Evolutionary conservation across 2,113 vertebrate species (phyloP), one percentile per base, ranked within the genome.

Genomic region (Syrrhaptes paradoxus): DNA sequence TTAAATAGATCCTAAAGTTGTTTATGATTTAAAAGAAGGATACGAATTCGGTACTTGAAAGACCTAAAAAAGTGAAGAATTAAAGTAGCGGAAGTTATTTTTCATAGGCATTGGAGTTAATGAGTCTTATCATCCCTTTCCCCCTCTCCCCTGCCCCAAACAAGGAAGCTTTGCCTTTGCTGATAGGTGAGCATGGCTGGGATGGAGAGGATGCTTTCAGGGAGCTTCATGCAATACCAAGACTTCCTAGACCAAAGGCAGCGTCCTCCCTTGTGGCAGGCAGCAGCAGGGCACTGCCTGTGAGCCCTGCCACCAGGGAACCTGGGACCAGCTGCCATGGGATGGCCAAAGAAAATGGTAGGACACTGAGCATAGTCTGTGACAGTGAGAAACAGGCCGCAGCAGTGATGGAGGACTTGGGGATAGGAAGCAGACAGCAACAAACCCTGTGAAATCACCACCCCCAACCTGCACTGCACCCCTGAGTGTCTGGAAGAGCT

Each of bases 361-460:
- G 72, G 67, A 48, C 8, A 32, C 16, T 13, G 18, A 76, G 46
- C 15, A 29, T 16, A 82, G 62, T 14, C 43, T 26, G 49, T 7
- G 25, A 28, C 66, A 1, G 0, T 11, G 32, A 6, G 4, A 45
- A 75, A 87, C 0, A 0, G 25, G 34, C 21, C 81, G 36, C 22
- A 74, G 38, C 38, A 83, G 55, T 7, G 59, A 55, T 17, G 10
- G 51, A 89, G 17, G 34, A 38, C 22, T 57, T 54, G 13, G 29
- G 12, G 4, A n/a, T 55, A 20, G 18, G 55, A 63, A 62, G 25
- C 28, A 92, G 46, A 57, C 6, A 68, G 29, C 17, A 38, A 21
- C 2, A 7, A 76, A 79, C 29, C 17, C 34, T 28, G 20, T 78
- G 79, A 86, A 92, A 71, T 59, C 48, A 58, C 18, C 19, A 46